These are phyloP conservation scores for Syngnathus rostellatus DNA, from an alignment of 2,797 vertebrate genomes.

Conservation along the genomic window DNA sequence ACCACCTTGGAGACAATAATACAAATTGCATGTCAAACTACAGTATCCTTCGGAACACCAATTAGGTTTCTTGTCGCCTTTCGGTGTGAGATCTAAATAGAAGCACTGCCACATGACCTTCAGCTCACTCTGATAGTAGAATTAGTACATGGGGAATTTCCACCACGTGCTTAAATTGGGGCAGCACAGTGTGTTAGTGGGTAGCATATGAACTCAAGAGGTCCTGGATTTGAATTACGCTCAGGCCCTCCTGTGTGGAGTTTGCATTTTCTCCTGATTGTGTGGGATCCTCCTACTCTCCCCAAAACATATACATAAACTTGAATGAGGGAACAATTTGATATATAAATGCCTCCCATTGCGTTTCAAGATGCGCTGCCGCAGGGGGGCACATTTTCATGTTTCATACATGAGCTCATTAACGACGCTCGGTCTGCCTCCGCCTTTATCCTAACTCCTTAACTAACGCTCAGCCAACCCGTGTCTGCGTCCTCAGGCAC, in stretches of 20 bases:
- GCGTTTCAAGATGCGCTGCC: slow-evolving; percentile 43
- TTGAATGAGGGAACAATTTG: slow-evolving; percentile 25
- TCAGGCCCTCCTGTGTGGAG: too few species aligned
- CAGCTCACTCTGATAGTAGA: not conserved
- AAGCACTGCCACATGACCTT: not conserved
- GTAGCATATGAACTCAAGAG: not conserved
- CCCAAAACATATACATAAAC: not conserved
- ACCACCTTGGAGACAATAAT: slow-evolving; percentile 47
- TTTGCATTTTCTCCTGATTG: not conserved
- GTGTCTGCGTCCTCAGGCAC: slow-evolving; percentile 49
- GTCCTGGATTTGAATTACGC: not conserved
- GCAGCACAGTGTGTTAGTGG: not conserved
- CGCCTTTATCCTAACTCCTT: slow-evolving; percentile 40
- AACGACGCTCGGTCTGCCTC: slow-evolving; percentile 48
- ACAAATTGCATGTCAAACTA: slow-evolving; percentile 45
- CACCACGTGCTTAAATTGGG: not conserved
- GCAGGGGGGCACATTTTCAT: slow-evolving; percentile 49
- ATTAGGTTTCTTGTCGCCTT: slow-evolving; percentile 39
- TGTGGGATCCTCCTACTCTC: not conserved
- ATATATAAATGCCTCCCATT: slow-evolving; percentile 47
- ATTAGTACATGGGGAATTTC: slow-evolving; percentile 2
- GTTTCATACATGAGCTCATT: slow-evolving; percentile 70
- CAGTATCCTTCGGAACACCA: slow-evolving; percentile 39
- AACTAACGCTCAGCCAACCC: slow-evolving; percentile 40
- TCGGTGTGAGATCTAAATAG: not conserved